Evolutionary conservation across 1,140 invertebrate genomes (phyloP).

Genomic region (Sogatella furcifera): DNA sequence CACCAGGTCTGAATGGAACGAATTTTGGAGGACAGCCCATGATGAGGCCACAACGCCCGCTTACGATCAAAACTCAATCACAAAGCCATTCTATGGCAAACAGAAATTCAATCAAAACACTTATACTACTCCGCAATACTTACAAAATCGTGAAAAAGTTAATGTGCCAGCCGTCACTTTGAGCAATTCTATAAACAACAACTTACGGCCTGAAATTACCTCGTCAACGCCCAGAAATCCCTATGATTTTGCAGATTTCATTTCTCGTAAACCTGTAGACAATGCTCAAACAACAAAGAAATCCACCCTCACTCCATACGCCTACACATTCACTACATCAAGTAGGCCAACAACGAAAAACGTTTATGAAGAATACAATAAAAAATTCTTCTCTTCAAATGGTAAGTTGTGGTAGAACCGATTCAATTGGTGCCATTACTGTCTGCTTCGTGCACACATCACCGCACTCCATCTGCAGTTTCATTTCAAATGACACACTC

Average conservation of each 20-base stretch:
- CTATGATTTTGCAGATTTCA: constrained; percentile 13
- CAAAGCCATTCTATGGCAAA: constrained; percentile 6
- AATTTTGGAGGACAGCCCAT: constrained; percentile 22
- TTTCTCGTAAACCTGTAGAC: neutral
- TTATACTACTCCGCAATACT: constrained; percentile 5
- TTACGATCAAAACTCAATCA: constrained; percentile 9
- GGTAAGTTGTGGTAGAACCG: no score
- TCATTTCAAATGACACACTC: no score
- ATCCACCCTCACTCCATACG: neutral
- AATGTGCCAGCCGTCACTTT: no score
- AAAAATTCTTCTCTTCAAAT: neutral
- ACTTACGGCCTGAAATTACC: neutral
- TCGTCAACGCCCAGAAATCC: constrained; percentile 10
- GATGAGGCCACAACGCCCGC: constrained; percentile 10
- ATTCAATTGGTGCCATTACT: no score
- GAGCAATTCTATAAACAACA: neutral
- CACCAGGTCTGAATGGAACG: constrained; percentile 22
- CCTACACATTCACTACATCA: constrained; percentile 1
- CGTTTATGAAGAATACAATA: constrained; percentile 1
- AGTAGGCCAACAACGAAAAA: constrained; percentile 4
- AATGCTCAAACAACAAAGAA: neutral
- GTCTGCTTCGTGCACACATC: no score
- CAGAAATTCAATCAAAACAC: neutral
- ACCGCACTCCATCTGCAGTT: no score
- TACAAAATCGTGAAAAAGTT: neutral